Evolutionary conservation across 2,888 invertebrate genomes (phyloP).

Genomic region (Gnatocerus cornutus): DNA sequence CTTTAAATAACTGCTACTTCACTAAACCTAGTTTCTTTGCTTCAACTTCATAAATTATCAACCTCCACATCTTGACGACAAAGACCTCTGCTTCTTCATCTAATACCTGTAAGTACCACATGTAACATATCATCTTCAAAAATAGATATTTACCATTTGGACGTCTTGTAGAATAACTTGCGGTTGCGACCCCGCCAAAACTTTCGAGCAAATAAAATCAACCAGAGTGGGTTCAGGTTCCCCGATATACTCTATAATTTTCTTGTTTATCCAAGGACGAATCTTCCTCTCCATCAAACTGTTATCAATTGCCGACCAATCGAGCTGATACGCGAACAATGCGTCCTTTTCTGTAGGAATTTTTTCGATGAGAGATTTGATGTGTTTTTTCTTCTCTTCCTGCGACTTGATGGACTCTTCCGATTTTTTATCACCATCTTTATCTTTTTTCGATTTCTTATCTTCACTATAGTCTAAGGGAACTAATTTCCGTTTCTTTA

Average conservation of each 20-base stretch:
- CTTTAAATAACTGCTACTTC: slow-evolving; percentile 72
- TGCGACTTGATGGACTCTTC: slow-evolving; percentile 81
- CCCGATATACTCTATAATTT: slow-evolving; percentile 99
- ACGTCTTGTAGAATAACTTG: slow-evolving; percentile 98
- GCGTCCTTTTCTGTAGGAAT: slow-evolving; percentile 98
- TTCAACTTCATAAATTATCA: slow-evolving; percentile 99
- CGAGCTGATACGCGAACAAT: slow-evolving; percentile 94
- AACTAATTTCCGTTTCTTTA: slow-evolving; percentile 86
- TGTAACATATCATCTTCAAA: neutral
- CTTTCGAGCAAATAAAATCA: slow-evolving; percentile 99
- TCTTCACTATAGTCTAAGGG: slow-evolving; percentile 81
- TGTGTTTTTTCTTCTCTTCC: slow-evolving; percentile 97
- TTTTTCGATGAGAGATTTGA: slow-evolving; percentile 97
- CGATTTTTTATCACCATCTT: slow-evolving; percentile 70
- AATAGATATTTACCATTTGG: slow-evolving; percentile 85
- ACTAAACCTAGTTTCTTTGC: slow-evolving; percentile 96
- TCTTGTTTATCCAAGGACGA: slow-evolving; percentile 99
- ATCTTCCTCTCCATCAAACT: slow-evolving; percentile 95
- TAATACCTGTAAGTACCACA: slow-evolving; percentile 83
- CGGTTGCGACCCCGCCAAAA: slow-evolving; percentile 93
- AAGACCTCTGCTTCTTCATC: slow-evolving; percentile 99
- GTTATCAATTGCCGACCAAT: slow-evolving; percentile 87
- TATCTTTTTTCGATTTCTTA: slow-evolving; percentile 70
- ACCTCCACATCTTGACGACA: slow-evolving; percentile 99
- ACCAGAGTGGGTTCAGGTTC: slow-evolving; percentile 98